phyloP scores from a whole-genome alignment of 2,797 vertebrate genomes.

The Galaxias olidus region DNA sequence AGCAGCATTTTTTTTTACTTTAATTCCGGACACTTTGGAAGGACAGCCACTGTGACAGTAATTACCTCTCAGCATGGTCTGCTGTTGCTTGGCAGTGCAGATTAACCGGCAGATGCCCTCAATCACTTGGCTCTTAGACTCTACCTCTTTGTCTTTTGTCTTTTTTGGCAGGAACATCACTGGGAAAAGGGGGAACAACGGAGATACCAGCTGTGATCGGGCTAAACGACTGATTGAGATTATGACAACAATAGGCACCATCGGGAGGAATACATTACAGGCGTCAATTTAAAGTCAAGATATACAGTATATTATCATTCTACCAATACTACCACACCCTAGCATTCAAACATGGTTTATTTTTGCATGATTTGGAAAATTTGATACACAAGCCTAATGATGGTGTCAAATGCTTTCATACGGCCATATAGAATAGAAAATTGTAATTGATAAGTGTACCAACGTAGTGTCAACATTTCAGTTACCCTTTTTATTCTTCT shows the following conservation, averaged over 20 bases:
- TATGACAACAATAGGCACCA: too few species aligned
- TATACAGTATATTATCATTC: too few species aligned
- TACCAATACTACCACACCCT: too few species aligned
- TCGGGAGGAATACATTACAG: too few species aligned
- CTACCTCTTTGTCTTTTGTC: constrained; percentile 93
- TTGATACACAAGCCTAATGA: too few species aligned
- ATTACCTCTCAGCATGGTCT: constrained; percentile 92
- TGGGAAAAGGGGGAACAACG: constrained; percentile 64
- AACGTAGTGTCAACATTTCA: too few species aligned
- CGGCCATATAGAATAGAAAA: too few species aligned
- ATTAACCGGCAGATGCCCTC: constrained; percentile 97
- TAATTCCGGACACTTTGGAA: neutral
- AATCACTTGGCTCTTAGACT: constrained; percentile 96
- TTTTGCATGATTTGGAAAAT: too few species aligned
- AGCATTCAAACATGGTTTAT: too few species aligned
- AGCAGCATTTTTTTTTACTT: neutral
- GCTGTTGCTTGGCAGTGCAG: constrained; percentile 98
- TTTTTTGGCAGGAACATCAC: constrained; percentile 99
- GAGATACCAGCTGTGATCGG: constrained; percentile 18
- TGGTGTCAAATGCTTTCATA: too few species aligned
- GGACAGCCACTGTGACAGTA: neutral
- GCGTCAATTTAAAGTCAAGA: too few species aligned
- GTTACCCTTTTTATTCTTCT: constrained; percentile 97
- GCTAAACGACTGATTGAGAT: constrained; percentile 17
- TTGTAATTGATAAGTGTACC: too few species aligned